phyloP scores from a whole-genome alignment of 2,888 invertebrate species.

The Anthophora plumipes region DNA sequence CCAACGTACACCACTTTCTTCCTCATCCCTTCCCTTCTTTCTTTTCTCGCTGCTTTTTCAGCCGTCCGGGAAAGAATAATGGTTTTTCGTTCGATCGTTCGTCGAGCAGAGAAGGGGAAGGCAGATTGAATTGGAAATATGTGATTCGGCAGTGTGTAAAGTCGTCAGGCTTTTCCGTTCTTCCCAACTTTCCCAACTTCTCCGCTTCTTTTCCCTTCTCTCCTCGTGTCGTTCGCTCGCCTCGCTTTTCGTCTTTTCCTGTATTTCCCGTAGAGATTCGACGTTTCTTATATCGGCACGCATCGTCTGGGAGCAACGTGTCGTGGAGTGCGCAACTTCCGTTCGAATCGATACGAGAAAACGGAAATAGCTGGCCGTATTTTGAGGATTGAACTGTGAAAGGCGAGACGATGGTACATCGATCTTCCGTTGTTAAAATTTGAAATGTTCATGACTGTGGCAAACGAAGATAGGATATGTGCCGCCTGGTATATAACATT shows the following conservation, averaged over 20 bases:
- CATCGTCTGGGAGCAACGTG: conserved; percentile 23
- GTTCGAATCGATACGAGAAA: not conserved
- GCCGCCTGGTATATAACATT: no score
- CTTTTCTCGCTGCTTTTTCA: conserved; percentile 36
- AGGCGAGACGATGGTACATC: not conserved
- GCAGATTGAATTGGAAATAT: conserved; percentile 82
- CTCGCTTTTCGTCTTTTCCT: not conserved
- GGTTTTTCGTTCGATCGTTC: conserved; percentile 79
- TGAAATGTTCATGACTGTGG: no score
- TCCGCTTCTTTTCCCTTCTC: conserved; percentile 12
- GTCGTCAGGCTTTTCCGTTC: conserved; percentile 73
- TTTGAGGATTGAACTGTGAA: not conserved
- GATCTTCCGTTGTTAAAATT: no score
- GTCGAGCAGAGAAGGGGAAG: conserved; percentile 55
- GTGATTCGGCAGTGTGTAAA: conserved; percentile 80
- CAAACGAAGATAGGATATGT: no score
- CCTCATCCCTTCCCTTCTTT: not conserved
- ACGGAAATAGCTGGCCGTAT: not conserved
- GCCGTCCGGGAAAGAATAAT: conserved; percentile 76
- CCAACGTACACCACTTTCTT: not conserved
- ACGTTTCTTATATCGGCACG: conserved; percentile 34
- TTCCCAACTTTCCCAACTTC: conserved; percentile 30
- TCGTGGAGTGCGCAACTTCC: conserved; percentile 14
- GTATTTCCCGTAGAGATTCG: conserved; percentile 32
- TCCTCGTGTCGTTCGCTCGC: not conserved